Evolutionary conservation across 1,140 invertebrate genomes (phyloP), one percentile per base, ranked within the genome.

Genomic region (Spodoptera frugiperda): DNA sequence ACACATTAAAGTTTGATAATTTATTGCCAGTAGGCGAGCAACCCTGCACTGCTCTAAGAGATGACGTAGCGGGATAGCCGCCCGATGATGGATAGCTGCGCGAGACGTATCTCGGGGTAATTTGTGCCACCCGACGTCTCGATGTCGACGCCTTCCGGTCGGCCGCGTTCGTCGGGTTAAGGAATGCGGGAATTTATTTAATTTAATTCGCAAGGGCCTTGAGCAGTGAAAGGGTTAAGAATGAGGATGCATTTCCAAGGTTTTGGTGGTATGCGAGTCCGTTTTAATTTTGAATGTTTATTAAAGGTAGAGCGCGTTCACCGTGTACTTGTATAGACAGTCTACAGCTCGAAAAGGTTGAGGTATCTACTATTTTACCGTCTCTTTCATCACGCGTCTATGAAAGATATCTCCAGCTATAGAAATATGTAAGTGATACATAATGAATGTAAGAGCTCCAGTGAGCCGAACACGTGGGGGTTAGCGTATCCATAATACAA

Each of bases 71-170:
- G 15, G 76, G 78, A 80, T 77, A 80, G 77, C 59, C 51, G 55
- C 11, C 54, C 73, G 76, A 76, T 81, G 73, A 81, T 76, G 71
- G 76, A 80, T 80, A 51, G 77, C 53, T 30, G n/a, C 21, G 71
- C 67, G 78, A 54, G 51, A 17, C 74, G 76, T 72, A 75, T 76
- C 79, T 78, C 49, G 71, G 57, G 68, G 79, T 68, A 78, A 81
- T 81, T 81, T 81, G 79, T 81, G 73, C 65, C 33, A 63, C 54
- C 74, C 59, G 61, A 57, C 54, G 71, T 59, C 54, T 73, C 48
- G 30, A 17, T 59, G 54, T 73, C 71, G 21, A 73, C 71, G 55
- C 55, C 55, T 73, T 59, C 71, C 70, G 70, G 55, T 6, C 55
- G 12, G 19, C 61, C 33, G 71, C 55, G 55, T 59, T 30, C 55